Base-by-base conservation (phyloP, 2,888 invertebrate genomes). In the Caenorhabditis drosophilae region DNA sequence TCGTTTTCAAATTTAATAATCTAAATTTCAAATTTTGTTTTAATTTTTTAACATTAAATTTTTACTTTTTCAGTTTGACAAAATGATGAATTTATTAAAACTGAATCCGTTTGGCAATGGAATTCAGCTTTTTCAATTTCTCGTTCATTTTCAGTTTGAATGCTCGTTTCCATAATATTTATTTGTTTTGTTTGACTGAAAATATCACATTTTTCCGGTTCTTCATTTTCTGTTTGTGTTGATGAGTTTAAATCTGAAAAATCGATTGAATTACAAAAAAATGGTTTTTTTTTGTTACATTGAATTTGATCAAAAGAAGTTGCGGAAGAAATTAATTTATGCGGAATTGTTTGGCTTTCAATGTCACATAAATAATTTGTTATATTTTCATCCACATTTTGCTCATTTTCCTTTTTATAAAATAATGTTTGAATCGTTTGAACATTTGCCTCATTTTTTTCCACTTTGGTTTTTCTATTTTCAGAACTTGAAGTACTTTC, bases 321-420 rank as follows among this genome's bases (percentile, higher is more conserved):
- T n/a, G n/a, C n/a, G n/a, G n/a, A n/a, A n/a, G n/a, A n/a, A n/a
- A n/a, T n/a, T n/a, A n/a, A n/a, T n/a, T n/a, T n/a, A n/a, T n/a
- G n/a, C n/a, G n/a, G 53, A 50, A 52, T 62, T 11, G 62, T 62
- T 22, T 62, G 67, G 9, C 55, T 52, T 41, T 52, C 60, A n/a
- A 51, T 34, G 15, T 57, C 50, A 20, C 50, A 46, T 18, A 56
- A 53, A 40, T 53, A 53, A 41, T n/a, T n/a, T n/a, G n/a, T n/a
- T n/a, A n/a, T n/a, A n/a, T 58, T 46, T 36, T 62, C 53, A n/a
- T 45, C 44, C 26, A 42, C 36, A 12, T 47, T n/a, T n/a, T n/a
- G 9, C 16, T 36, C 36, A 36, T 15, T n/a, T 12, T 44, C 45
- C 44, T 38, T 27, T 49, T 41, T 15, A n/a, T n/a, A n/a, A n/a